A percentile compares a stretch with the other conserved stretches of the same genome.
Evolutionary conservation across 2,113 vertebrate species (phyloP).

Genomic region (Lophius piscatorius): DNA sequence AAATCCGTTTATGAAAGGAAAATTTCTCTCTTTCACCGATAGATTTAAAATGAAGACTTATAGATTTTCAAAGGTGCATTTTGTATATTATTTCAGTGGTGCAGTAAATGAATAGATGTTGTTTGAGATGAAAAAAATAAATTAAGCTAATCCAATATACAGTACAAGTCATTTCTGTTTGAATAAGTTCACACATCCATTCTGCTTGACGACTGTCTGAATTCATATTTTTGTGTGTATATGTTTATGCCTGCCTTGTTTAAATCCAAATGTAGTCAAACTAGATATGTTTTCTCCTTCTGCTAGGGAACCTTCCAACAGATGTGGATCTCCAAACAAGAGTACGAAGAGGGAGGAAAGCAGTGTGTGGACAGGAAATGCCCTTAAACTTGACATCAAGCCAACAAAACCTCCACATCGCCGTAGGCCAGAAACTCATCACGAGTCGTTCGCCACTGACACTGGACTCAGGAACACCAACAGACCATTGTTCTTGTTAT

Average conservation of each 20-base stretch:
- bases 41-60: too few relatives aligned
- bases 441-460: constrained; percentile 46
- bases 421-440: constrained; percentile 25
- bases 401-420: neutral
- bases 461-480: constrained; percentile 74
- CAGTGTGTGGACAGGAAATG: constrained; percentile 99
- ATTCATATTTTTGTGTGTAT: too few relatives aligned
- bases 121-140: too few relatives aligned
- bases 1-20: too few relatives aligned
- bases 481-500: constrained; percentile 26
- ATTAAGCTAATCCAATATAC: too few relatives aligned
- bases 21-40: too few relatives aligned
- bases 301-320: constrained; percentile 96
- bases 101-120: too few relatives aligned
- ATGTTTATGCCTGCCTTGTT: neutral
- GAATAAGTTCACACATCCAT: neutral
- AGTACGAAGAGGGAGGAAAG: constrained; percentile 98
- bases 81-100: too few relatives aligned
- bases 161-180: too few relatives aligned
- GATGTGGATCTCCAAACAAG: constrained; percentile 99
- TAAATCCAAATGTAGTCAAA: too few relatives aligned
- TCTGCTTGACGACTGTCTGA: neutral
- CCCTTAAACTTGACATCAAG: constrained; percentile 79
- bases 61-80: too few relatives aligned
- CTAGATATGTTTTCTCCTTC: constrained; percentile 18